phyloP scores from a whole-genome alignment of 2,888 invertebrate species.

The Schizaphis graminum region DNA sequence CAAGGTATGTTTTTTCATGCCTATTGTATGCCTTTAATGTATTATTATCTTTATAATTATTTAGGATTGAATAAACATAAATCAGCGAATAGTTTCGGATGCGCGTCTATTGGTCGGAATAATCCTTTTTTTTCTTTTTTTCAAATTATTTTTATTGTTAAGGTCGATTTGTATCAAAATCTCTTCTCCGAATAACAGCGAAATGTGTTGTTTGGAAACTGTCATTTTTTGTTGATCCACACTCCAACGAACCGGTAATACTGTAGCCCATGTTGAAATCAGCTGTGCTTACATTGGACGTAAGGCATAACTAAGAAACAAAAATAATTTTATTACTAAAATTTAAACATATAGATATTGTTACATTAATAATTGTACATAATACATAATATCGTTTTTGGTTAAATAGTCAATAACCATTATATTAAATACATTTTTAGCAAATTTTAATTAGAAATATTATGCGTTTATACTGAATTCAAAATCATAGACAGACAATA shows the following conservation, averaged over 20 bases:
- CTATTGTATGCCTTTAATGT: not conserved
- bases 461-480: not conserved
- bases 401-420: not conserved
- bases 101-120: not conserved
- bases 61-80: slow-evolving; percentile 1
- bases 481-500: not conserved
- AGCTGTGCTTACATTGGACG: slow-evolving; percentile 86
- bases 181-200: slow-evolving; percentile 86
- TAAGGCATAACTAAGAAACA: slow-evolving; percentile 78
- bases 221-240: slow-evolving; percentile 83
- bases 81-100: not conserved
- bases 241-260: slow-evolving; percentile 87
- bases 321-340: slow-evolving; percentile 50
- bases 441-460: not conserved
- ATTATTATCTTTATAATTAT: not conserved
- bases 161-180: slow-evolving; percentile 74
- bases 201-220: slow-evolving; percentile 89
- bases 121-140: not conserved
- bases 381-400: not conserved
- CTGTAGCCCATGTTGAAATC: slow-evolving; percentile 93
- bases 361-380: not conserved
- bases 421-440: not conserved
- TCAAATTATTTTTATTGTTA: slow-evolving; percentile 31
- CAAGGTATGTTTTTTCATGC: not conserved
- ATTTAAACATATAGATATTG: not conserved